These are phyloP conservation scores for Cyprinodon tularosa DNA, from an alignment of 2,113 vertebrate genomes.

Conservation along the genomic window DNA sequence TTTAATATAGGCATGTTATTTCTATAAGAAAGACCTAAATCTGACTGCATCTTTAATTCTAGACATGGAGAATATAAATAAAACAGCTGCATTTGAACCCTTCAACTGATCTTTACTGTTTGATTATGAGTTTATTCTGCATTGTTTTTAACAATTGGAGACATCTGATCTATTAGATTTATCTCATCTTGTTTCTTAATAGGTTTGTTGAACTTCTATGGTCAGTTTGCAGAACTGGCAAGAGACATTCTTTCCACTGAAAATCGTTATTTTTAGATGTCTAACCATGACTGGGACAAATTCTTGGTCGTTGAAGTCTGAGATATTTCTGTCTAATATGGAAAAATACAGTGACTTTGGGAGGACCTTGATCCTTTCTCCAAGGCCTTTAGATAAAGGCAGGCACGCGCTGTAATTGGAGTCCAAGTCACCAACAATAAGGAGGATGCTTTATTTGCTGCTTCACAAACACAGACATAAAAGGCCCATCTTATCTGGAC, in stretches of 20 bases:
- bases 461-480: constrained; percentile 67
- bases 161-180: constrained; percentile 3
- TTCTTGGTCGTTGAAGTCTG: constrained; percentile 34
- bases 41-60: background rate
- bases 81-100: background rate
- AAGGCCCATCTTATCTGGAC: constrained; percentile 68
- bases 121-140: too few relatives aligned
- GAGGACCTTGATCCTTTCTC: constrained; percentile 26
- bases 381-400: constrained; percentile 51
- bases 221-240: constrained; percentile 20
- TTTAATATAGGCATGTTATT: too few relatives aligned
- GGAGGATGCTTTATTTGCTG: constrained; percentile 45
- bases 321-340: constrained; percentile 13
- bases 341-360: constrained; percentile 37
- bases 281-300: constrained; percentile 5
- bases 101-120: background rate
- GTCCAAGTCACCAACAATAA: constrained; percentile 28
- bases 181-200: constrained; percentile 6
- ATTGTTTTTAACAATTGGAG: background rate
- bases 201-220: constrained; percentile 31
- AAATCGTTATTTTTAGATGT: constrained; percentile 33
- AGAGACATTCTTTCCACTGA: constrained; percentile 27
- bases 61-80: background rate
- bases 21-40: too few relatives aligned
- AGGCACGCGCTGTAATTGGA: constrained; percentile 15